Conservation (phyloP, 2,113 vertebrate species). For the Sprattus sprattus region DNA sequence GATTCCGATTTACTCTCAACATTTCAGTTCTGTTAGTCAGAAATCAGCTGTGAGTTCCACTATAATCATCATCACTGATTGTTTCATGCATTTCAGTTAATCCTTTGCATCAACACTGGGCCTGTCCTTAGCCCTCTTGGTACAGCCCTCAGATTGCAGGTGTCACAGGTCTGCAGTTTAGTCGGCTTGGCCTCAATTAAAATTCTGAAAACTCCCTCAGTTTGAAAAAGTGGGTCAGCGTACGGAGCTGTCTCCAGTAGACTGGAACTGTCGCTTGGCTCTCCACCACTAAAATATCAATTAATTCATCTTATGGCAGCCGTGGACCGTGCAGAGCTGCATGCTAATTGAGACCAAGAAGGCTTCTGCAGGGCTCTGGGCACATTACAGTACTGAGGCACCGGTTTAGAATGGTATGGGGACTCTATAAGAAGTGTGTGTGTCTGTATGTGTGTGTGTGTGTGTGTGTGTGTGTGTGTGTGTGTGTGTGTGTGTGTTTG, state of each 20-base stretch:
- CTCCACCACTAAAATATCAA: conserved; percentile 23
- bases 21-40: background rate
- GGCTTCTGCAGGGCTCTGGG: background rate
- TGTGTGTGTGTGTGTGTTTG: too few species aligned
- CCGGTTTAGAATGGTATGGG: too few species aligned
- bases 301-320: conserved; percentile 35
- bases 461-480: too few species aligned
- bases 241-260: conserved; percentile 25
- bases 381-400: background rate
- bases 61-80: background rate
- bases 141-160: background rate
- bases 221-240: conserved; percentile 25
- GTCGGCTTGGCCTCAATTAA: conserved; percentile 20
- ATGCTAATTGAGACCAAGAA: conserved; percentile 24
- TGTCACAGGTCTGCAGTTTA: background rate
- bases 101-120: background rate
- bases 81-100: background rate
- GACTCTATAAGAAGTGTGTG: too few species aligned
- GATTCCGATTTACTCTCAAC: background rate
- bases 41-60: background rate
- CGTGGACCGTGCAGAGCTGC: background rate
- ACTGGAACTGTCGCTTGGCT: conserved; percentile 26
- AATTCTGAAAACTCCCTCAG: background rate
- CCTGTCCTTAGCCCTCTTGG: background rate
- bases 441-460: too few species aligned